A percentile compares a stretch with the other conserved stretches of the same genome.
Conservation (phyloP, 2,113 vertebrate species). For the Gymnobelideus leadbeateri region DNA sequence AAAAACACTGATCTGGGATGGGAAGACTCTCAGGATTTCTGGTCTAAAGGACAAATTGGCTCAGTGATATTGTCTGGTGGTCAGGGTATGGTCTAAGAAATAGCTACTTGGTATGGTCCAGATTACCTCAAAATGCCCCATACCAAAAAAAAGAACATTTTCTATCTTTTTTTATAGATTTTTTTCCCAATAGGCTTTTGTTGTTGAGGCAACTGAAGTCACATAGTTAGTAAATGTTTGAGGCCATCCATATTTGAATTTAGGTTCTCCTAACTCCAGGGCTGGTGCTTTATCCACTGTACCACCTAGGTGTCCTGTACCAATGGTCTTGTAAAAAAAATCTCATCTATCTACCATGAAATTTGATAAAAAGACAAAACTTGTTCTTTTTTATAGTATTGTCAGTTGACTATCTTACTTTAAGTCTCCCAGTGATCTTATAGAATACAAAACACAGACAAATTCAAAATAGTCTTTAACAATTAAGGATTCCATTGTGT, state of each 20-base stretch:
- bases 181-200: background rate
- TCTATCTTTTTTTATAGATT: slow-evolving; percentile 16
- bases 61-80: background rate
- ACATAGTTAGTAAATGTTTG: background rate
- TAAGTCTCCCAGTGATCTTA: background rate
- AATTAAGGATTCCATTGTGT: background rate
- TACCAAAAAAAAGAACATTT: slow-evolving; percentile 6
- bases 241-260: background rate
- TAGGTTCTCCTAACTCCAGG: background rate
- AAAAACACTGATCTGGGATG: too few relatives aligned
- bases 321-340: background rate
- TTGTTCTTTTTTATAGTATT: background rate
- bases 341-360: background rate
- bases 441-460: background rate
- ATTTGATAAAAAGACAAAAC: background rate
- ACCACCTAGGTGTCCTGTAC: background rate
- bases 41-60: background rate
- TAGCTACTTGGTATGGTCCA: background rate
- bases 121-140: background rate
- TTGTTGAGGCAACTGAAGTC: background rate
- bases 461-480: background rate
- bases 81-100: background rate
- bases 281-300: background rate
- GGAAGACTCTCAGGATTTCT: too few relatives aligned
- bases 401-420: background rate